phyloP scores from a whole-genome alignment of 1,140 invertebrate species.

The Triops cancriformis region DNA sequence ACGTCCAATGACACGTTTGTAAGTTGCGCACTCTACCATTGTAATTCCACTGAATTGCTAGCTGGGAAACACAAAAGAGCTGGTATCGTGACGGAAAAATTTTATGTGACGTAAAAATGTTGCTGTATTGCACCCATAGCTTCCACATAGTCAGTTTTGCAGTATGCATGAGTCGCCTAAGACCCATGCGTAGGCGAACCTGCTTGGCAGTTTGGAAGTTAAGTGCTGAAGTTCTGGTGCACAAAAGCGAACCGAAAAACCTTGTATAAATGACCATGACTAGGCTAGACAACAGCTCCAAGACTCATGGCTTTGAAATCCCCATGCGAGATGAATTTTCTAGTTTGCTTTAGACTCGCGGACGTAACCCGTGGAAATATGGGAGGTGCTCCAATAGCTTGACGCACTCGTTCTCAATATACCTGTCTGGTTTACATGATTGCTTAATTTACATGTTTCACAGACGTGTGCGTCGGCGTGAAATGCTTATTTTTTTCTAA shows the following conservation, averaged over 20 bases:
- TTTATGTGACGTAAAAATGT: neutral
- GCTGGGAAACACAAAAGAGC: neutral
- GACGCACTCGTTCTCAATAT: neutral
- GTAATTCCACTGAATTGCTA: no score
- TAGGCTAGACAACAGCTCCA: neutral
- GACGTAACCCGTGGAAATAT: neutral
- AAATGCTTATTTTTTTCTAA: neutral
- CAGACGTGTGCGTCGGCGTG: neutral
- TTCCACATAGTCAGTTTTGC: neutral
- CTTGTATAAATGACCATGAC: slow-evolving; percentile 10
- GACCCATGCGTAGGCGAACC: neutral
- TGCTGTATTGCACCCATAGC: neutral
- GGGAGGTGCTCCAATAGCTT: neutral
- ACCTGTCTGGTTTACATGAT: slow-evolving; percentile 2
- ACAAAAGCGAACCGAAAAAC: neutral
- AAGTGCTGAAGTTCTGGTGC: neutral
- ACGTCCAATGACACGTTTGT: no score
- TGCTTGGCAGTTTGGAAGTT: slow-evolving; percentile 5
- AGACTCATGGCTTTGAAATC: neutral
- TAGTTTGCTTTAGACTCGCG: neutral
- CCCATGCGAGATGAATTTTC: neutral
- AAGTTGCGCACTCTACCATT: no score
- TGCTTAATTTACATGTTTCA: slow-evolving; percentile 1
- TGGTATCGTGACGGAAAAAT: neutral
- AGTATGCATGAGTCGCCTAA: neutral